Base-by-base conservation (phyloP, 2,797 vertebrate genomes). In the Decapterus maruadsi region DNA sequence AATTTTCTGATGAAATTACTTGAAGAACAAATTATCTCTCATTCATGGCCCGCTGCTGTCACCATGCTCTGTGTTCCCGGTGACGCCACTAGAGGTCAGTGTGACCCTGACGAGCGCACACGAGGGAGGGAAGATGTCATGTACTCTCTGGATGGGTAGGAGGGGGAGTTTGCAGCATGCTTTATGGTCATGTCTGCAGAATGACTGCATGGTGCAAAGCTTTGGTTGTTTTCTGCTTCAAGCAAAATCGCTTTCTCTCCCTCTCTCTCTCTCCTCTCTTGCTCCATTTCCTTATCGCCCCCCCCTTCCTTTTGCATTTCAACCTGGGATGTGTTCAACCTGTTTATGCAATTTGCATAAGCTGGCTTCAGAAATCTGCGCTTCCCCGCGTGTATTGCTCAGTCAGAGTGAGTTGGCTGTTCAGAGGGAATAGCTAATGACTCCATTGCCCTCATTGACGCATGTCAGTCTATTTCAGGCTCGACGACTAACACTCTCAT, bases 1-100 rank as follows among this genome's bases (percentile, higher is more conserved):
- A 76, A 90, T 94, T 79, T 82, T 82, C 77, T 72, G 75, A 72
- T 83, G 61, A 84, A 81, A 90, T 89, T 83, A 85, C 84, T 68
- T 54, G 14, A 68, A 75, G 85, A 77, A 82, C 76, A 86, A 89
- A 90, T 89, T 8, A 51, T 83, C 51, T 48, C 54, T 62, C 65
- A 55, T 78, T 75, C 8, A 16, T 36, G 43, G 46, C 29, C 29
- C 64, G 51, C 11, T 77, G 51, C 11, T 77, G 53, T 42, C 59
- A n/a, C 8, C 45, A 55, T n/a, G 36, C 16, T 2, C 36, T 31
- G 38, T 63, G 81, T 80, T 82, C 75, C 40, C 10, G 26, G 5
- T 20, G 63, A n/a, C 50, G 34, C 89, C 95, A 94, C 93, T 89
- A 95, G 94, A 91, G 92, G 93, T 92, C 94, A 95, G 90, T 93